Percentiles rank a stretch among this genome's conserved stretches.
These are phyloP conservation scores for Echinometra lucunter DNA, from an alignment of 53 echinoderm and acorn worm species.

Conservation along the genomic window DNA sequence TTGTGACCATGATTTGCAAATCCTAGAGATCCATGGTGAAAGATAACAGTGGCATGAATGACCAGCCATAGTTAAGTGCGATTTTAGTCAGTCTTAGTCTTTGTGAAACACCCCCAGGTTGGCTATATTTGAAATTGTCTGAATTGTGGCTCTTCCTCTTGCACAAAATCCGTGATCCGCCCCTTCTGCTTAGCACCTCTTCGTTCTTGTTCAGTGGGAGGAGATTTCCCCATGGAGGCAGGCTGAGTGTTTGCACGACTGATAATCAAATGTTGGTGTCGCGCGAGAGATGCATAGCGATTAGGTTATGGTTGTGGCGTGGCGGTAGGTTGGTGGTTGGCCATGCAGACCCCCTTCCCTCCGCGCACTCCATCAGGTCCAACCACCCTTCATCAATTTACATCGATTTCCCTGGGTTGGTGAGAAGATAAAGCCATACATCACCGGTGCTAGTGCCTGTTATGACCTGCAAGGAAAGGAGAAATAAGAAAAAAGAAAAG, in stretches of 20 bases:
- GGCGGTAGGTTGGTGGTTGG: not conserved
- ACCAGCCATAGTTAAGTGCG: too few species aligned
- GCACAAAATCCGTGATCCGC: too few species aligned
- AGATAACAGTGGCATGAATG: too few species aligned
- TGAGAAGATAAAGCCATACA: not conserved
- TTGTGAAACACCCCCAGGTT: too few species aligned
- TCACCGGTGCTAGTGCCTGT: not conserved
- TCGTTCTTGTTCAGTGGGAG: not conserved
- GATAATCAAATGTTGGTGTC: conserved; percentile 28
- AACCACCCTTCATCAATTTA: not conserved
- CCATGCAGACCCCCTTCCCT: not conserved
- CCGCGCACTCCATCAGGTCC: not conserved
- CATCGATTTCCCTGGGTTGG: conserved; percentile 10
- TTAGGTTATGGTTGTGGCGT: conserved; percentile 31
- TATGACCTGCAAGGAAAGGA: not conserved
- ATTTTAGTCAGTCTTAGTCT: too few species aligned
- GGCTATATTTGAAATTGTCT: too few species aligned
- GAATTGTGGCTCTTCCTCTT: too few species aligned
- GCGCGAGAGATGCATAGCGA: conserved; percentile 18
- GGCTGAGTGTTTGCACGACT: not conserved
- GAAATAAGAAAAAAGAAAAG: too few species aligned
- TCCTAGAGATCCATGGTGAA: too few species aligned
- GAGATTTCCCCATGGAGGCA: not conserved
- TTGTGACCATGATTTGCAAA: too few species aligned
- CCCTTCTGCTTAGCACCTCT: not conserved